Evolutionary conservation across 2,888 invertebrate species (phyloP).

Genomic region (Neoascia interrupta): DNA sequence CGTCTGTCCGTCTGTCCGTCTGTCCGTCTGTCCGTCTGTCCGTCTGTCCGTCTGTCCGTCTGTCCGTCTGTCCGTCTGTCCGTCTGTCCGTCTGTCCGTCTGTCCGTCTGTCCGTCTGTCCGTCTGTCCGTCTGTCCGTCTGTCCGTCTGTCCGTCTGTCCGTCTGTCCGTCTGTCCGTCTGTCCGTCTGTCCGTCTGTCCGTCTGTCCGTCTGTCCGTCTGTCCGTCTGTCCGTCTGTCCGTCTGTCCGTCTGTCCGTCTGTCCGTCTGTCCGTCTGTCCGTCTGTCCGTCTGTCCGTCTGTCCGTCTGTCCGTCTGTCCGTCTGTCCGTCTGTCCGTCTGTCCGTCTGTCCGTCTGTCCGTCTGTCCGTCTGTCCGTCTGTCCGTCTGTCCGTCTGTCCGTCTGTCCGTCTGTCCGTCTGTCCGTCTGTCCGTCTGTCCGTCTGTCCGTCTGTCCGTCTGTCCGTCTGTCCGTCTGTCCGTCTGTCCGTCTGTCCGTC

Average conservation of each 20-base stretch:
- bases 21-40: not conserved
- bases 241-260: too few relatives aligned
- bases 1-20: not conserved
- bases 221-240: too few relatives aligned
- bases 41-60: not conserved
- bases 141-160: slow-evolving; percentile 4
- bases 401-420: not conserved
- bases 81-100: not conserved
- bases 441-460: not conserved
- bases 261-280: too few relatives aligned
- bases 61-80: not conserved
- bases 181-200: too few relatives aligned
- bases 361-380: too few relatives aligned
- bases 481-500: not conserved
- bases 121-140: slow-evolving; percentile 4
- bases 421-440: not conserved
- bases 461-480: not conserved
- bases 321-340: too few relatives aligned
- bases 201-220: too few relatives aligned
- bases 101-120: not conserved
- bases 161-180: not conserved
- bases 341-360: too few relatives aligned
- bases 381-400: not conserved
- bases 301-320: too few relatives aligned
- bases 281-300: too few relatives aligned